Conservation (phyloP, 2,888 invertebrate species). For the Eupithecia subumbrata region DNA sequence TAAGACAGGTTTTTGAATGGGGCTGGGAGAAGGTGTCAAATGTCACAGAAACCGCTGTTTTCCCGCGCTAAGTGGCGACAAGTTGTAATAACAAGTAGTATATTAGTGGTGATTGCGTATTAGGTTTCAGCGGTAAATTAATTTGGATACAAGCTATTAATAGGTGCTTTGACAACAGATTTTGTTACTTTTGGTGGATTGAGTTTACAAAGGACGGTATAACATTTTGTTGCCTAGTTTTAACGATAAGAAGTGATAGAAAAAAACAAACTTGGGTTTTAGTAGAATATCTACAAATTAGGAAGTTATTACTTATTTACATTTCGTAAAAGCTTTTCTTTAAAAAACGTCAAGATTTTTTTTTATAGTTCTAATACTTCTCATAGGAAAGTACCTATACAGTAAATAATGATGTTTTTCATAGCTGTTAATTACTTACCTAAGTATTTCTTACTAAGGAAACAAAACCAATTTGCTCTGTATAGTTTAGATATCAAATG, state of each 20-base stretch:
- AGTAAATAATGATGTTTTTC: background rate
- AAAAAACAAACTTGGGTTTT: background rate
- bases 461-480: background rate
- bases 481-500: slow-evolving; percentile 16
- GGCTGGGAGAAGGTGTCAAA: slow-evolving; percentile 53
- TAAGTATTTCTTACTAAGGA: background rate
- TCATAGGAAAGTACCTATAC: background rate
- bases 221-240: background rate
- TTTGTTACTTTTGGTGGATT: slow-evolving; percentile 16
- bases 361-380: no score
- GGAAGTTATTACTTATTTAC: background rate
- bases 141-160: slow-evolving; percentile 40
- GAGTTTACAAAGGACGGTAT: background rate
- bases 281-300: background rate
- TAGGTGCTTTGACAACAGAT: slow-evolving; percentile 26
- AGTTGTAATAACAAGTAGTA: slow-evolving; percentile 75
- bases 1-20: slow-evolving; percentile 36
- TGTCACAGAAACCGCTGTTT: slow-evolving; percentile 67
- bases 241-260: background rate
- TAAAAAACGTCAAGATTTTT: background rate
- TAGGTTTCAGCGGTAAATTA: slow-evolving; percentile 47
- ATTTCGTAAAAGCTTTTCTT: background rate
- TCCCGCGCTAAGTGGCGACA: slow-evolving; percentile 72
- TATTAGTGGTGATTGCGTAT: slow-evolving; percentile 62
- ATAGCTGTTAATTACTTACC: background rate